Evolutionary conservation across 2,113 vertebrate genomes (phyloP), one percentile per base, ranked within the genome.

Genomic region (Vimba vimba): DNA sequence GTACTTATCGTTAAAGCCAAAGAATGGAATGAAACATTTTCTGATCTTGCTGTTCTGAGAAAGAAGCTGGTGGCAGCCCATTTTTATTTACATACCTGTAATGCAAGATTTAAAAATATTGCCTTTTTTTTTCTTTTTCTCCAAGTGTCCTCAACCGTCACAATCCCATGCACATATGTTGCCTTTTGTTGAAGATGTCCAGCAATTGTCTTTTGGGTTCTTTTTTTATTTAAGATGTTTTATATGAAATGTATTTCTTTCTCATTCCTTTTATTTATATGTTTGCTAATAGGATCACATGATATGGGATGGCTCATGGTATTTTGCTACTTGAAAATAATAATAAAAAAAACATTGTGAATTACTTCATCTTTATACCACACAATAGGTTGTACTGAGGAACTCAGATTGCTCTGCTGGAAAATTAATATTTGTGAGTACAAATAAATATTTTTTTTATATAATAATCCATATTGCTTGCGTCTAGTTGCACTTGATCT

Each of bases 231-330:
- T 25, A 69, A 11, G 13, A 30, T 50, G 15, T 52, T 33, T 52
- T 82, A 36, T 30, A 10, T 80, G 8, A 9, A 33, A 17, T 30
- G 11, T 11, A 8, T 66, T 52, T 50, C 11, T 3, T 50, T 82
- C 13, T 64, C 43, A 13, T 82, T n/a, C 4, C 2, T 69, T 66
- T 82, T 82, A 82, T 82, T 82, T 82, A 82, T 79, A 59, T 69
- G 62, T 82, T 80, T 66, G 39, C n/a, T 30, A 64, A 80, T 80
- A 47, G 52, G 43, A 62, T 13, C 30, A 45, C 6, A 25, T 23
- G 78, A 7, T 62, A 43, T 62, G 78, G 78, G 79, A 47, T 80
- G 71, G 6, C n/a, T 75, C n/a, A 62, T 47, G 39, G n/a, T 79
- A 45, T 45, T 80, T 62, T 64, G 39, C 45, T 64, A 66, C 36